Base-by-base conservation (phyloP, 1,140 invertebrate genomes). In the Polyergus mexicanus region DNA sequence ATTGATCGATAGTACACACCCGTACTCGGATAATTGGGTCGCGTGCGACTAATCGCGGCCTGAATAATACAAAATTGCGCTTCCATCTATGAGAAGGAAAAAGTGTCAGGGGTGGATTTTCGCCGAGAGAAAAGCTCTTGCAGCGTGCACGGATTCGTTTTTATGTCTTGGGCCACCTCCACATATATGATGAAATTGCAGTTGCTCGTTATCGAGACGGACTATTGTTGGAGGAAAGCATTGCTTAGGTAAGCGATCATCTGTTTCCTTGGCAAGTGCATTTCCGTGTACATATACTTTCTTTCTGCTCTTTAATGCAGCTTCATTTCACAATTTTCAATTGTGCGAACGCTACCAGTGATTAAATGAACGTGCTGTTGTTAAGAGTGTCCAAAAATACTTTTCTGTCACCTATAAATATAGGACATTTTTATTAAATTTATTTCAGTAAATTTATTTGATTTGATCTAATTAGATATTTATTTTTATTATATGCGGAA, bases 111-210 rank as follows among this genome's bases (percentile, higher is more conserved):
- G n/a, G 63, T 62, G 38, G n/a, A 28, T 58, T 84, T 51, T 80
- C 22, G 8, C 51, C 47, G 32, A 8, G 32, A 54, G 77, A 69
- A 44, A 56, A 51, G 69, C 41, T 54, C 22, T 25, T 28, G 47
- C 4, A 47, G 16, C 65, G 72, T 65, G 13, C 80, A 68, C 11
- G 47, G 44, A 76, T 78, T 66, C 62, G 83, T 51, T 91, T 89
- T 51, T 84, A 92, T 91, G 88, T 71, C 77, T 80, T 91, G 90
- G 85, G 41, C 85, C 54, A 87, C 86, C 77, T 90, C 88, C 62
- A 84, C 88, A 38, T 94, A 90, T 92, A 94, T 94, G 91, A 94
- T 94, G 94, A 94, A 94, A 94, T 93, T 94, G 80, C 94, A 94
- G 91, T 71, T 94, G 75, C 86, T 94, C 22, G 94, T 94, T 69